Conservation (phyloP, 2,797 vertebrate species). For the Margarornis squamiger region DNA sequence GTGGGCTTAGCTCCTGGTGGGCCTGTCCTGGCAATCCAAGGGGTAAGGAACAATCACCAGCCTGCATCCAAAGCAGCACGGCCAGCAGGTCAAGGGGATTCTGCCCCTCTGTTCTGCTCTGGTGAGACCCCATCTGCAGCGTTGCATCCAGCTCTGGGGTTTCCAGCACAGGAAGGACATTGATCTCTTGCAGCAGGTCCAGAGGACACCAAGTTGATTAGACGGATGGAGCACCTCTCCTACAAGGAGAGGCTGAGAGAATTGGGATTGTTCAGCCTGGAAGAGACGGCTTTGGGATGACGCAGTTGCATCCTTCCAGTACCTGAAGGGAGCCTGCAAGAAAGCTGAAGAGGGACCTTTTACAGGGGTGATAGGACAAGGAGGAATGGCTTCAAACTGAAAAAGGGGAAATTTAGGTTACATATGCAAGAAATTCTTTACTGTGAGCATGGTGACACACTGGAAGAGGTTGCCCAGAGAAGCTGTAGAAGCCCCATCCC, state of each 20-base stretch:
- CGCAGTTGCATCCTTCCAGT: background rate
- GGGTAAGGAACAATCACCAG: background rate
- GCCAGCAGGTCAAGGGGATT: background rate
- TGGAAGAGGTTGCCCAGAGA: too few relatives aligned
- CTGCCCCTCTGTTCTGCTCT: background rate
- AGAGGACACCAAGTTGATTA: background rate
- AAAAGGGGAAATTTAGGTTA: background rate
- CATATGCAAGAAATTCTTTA: background rate
- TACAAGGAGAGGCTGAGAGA: background rate
- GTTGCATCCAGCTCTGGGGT: background rate
- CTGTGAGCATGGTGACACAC: background rate
- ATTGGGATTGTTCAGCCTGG: background rate
- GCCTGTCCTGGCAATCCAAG: background rate
- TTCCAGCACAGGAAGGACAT: fast-evolving
- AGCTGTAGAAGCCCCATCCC: background rate
- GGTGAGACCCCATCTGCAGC: background rate
- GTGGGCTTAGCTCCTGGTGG: fast-evolving
- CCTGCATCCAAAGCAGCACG: background rate
- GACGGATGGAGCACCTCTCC: background rate
- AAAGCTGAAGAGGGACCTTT: background rate
- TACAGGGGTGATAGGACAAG: background rate
- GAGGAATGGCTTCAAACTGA: background rate
- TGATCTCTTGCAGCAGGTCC: background rate
- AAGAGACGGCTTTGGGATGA: background rate
- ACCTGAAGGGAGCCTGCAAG: background rate